A percentile compares a stretch with the other conserved stretches of the same genome.
phyloP scores from a whole-genome alignment of 2,113 vertebrate species.

The Podarcis cretensis region DNA sequence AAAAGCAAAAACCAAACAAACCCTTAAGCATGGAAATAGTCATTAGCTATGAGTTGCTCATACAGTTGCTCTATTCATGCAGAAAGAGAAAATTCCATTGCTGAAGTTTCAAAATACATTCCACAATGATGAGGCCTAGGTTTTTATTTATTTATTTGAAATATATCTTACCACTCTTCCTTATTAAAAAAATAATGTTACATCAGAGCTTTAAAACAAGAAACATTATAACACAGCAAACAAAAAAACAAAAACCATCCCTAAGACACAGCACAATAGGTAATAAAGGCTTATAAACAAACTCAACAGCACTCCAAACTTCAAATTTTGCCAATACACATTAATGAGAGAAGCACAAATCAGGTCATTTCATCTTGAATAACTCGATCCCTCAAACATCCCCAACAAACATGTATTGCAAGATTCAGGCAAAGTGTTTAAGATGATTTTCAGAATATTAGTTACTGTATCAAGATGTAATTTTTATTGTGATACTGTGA shows the following conservation, averaged over 20 bases:
- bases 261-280: too few relatives aligned
- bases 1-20: not conserved
- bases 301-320: not conserved
- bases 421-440: not conserved
- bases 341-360: not conserved
- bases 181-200: too few relatives aligned
- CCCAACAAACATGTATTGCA: not conserved
- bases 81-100: not conserved
- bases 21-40: not conserved
- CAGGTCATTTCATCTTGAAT: not conserved
- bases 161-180: too few relatives aligned
- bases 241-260: too few relatives aligned
- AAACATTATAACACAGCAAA: too few relatives aligned
- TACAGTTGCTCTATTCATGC: not conserved
- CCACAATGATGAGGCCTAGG: not conserved
- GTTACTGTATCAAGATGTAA: constrained; percentile 4
- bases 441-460: constrained; percentile 2
- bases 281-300: too few relatives aligned
- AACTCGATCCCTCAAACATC: not conserved
- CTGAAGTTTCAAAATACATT: not conserved
- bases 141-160: too few relatives aligned
- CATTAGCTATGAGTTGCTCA: not conserved
- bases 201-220: too few relatives aligned
- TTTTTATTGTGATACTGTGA: constrained; percentile 2
- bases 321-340: not conserved